phyloP scores from a whole-genome alignment of 2,113 vertebrate species.

The Alligator mississippiensis region DNA sequence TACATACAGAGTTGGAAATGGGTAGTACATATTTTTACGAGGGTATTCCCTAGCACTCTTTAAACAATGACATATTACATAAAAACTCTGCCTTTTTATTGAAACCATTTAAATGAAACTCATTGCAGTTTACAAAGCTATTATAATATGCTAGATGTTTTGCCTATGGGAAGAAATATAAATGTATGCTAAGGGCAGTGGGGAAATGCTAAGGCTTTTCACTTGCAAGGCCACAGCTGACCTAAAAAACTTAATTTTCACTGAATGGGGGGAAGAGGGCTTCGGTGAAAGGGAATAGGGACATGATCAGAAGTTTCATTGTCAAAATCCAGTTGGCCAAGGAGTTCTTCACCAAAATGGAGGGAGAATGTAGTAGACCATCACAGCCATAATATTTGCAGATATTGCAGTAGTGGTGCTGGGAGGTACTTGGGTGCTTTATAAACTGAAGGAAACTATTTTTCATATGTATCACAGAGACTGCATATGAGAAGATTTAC shows the following conservation, averaged over 20 bases:
- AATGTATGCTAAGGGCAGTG: not conserved
- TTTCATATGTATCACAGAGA: not conserved
- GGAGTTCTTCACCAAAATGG: too few relatives aligned
- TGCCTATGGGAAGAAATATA: not conserved
- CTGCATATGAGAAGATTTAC: conserved; percentile 9
- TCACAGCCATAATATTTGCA: not conserved
- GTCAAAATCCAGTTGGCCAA: too few relatives aligned
- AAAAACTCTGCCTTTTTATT: not conserved
- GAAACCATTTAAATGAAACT: conserved; percentile 1
- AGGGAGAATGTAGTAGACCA: not conserved
- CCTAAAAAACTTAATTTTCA: not conserved
- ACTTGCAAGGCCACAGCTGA: not conserved
- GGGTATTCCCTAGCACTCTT: too few relatives aligned
- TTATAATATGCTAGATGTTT: not conserved
- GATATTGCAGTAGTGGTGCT: not conserved
- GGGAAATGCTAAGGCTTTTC: conserved; percentile 3
- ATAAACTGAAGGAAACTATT: conserved; percentile 15
- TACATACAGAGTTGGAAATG: too few relatives aligned
- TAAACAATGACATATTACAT: not conserved
- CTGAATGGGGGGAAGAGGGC: not conserved
- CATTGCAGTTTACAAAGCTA: conserved; percentile 31
- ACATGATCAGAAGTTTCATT: too few relatives aligned
- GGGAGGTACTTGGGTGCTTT: not conserved
- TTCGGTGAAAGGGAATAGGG: not conserved
- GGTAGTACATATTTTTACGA: too few relatives aligned